phyloP scores from a whole-genome alignment of 2,113 vertebrate species.

The Cebus imitator region DNA sequence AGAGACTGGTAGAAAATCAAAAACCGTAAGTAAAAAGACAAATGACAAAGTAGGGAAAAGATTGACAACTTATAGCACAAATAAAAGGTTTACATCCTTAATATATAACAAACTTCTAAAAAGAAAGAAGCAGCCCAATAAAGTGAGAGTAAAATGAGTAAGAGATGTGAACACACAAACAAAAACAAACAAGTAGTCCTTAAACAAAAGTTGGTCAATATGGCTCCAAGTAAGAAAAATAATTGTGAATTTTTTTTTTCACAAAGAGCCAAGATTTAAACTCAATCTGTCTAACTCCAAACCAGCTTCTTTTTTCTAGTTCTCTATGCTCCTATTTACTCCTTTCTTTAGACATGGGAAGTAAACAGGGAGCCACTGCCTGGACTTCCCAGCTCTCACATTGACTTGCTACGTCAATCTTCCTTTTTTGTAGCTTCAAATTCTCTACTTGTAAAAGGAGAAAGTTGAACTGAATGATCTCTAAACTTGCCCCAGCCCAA shows the following conservation, averaged over 20 bases:
- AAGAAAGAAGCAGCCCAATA: neutral
- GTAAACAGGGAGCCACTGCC: neutral
- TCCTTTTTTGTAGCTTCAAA: neutral
- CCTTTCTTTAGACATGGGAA: neutral
- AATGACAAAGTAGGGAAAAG: neutral
- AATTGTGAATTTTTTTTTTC: neutral
- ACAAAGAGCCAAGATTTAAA: neutral
- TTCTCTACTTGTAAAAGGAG: neutral
- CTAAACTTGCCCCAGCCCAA: neutral
- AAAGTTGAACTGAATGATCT: neutral
- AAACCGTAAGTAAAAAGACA: neutral
- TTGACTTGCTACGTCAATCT: neutral
- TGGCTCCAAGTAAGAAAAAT: neutral
- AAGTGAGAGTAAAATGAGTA: neutral
- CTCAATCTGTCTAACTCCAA: neutral
- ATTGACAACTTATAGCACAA: neutral
- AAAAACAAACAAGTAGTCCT: neutral
- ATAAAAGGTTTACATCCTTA: neutral
- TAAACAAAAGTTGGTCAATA: neutral
- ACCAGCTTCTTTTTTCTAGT: neutral
- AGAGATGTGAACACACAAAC: neutral
- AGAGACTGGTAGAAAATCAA: neutral
- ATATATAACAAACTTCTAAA: neutral
- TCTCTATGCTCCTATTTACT: neutral
- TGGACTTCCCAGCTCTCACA: neutral